Percentiles rank a stretch among this genome's conserved stretches.
phyloP scores from a whole-genome alignment of 2,888 invertebrate genomes.

The Eupithecia pulchellata region DNA sequence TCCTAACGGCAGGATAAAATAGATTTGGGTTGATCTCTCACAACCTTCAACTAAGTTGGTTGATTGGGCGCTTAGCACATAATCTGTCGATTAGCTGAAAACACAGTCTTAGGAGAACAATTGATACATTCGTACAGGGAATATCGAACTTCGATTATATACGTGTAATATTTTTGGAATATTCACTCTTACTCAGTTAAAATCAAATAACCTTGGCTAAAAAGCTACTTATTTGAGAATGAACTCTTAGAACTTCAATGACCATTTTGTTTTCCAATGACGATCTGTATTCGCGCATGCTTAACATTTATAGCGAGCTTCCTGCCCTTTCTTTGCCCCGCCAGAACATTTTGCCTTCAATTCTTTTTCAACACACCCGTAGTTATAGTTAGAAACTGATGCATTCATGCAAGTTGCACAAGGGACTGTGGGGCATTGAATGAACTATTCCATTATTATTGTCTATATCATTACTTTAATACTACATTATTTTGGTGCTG shows the following conservation, averaged over 20 bases:
- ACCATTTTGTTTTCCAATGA: neutral
- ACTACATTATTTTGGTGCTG: neutral
- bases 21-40: conserved; percentile 28
- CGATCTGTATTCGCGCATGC: neutral
- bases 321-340: neutral
- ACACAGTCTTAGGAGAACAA: conserved; percentile 8
- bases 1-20: conserved; percentile 27
- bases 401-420: too few species aligned
- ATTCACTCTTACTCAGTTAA: neutral
- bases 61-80: conserved; percentile 47
- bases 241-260: neutral
- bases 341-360: neutral
- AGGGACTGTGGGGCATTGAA: neutral
- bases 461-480: neutral
- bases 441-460: neutral
- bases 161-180: neutral
- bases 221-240: neutral
- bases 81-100: conserved; percentile 42
- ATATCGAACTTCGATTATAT: neutral
- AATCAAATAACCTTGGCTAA: neutral
- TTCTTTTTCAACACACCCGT: neutral
- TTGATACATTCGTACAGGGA: conserved; percentile 2
- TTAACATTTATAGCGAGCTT: neutral
- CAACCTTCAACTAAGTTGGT: conserved; percentile 44
- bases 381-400: neutral